Percentiles rank a stretch among this genome's conserved stretches.
These are phyloP conservation scores for Stylophora pistillata DNA, from an alignment of 64 coral and sea anemone genomes.

Conservation along the genomic window DNA sequence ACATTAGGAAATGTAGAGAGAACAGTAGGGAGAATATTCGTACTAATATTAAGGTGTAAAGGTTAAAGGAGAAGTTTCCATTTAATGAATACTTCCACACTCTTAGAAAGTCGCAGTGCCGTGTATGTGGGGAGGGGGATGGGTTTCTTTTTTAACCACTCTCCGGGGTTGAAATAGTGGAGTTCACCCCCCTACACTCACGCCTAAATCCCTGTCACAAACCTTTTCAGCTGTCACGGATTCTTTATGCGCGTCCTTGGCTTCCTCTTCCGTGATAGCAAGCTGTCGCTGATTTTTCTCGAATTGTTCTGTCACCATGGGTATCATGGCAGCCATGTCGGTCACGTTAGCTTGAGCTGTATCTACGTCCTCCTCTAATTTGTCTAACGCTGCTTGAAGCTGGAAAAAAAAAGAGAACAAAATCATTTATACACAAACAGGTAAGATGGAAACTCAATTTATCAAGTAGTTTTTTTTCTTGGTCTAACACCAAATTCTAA, in stretches of 20 bases:
- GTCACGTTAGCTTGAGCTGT: conserved; percentile 47
- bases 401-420: neutral
- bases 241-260: conserved; percentile 46
- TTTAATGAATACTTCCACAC: no score
- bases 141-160: no score
- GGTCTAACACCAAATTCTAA: no score
- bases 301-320: conserved; percentile 58
- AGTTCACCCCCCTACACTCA: no score
- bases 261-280: conserved; percentile 37
- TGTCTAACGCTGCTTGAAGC: conserved; percentile 58
- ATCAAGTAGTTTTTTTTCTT: no score
- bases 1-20: no score
- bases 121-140: no score
- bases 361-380: conserved; percentile 65
- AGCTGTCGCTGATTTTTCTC: conserved; percentile 53
- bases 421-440: neutral
- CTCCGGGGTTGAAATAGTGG: no score
- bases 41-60: no score
- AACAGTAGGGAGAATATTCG: no score
- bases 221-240: conserved; percentile 76
- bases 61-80: no score
- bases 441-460: neutral
- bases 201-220: neutral
- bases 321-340: conserved; percentile 50
- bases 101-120: no score